phyloP scores from a whole-genome alignment of 2,797 vertebrate genomes.

The Buceros bicornis region DNA sequence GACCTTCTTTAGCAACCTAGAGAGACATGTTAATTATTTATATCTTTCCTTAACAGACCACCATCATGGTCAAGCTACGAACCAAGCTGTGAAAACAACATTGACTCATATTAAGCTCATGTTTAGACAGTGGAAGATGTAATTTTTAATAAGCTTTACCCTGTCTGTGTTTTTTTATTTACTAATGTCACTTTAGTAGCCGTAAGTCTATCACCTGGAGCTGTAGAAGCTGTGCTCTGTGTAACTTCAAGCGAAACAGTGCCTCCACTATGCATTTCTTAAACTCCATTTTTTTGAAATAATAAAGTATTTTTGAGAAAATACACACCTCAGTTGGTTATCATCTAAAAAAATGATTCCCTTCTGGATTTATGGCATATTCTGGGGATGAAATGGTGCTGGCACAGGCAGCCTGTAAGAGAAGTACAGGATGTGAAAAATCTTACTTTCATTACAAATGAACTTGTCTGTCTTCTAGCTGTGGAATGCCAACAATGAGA shows the following conservation, averaged over 20 bases:
- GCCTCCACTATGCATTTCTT: neutral
- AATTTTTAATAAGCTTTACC: slow-evolving; percentile 58
- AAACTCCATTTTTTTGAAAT: slow-evolving; percentile 28
- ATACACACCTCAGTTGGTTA: slow-evolving; percentile 62
- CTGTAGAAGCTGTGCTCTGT: neutral
- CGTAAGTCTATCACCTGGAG: neutral
- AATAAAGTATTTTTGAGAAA: slow-evolving; percentile 63
- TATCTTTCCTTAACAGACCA: slow-evolving; percentile 57
- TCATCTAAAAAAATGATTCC: slow-evolving; percentile 56
- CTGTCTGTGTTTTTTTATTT: slow-evolving; percentile 44
- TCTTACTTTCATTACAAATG: neutral
- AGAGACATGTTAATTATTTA: slow-evolving; percentile 52
- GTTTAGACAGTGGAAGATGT: slow-evolving; percentile 54
- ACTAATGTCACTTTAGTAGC: slow-evolving; percentile 12
- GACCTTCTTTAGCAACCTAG: slow-evolving; percentile 27
- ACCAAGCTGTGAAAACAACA: slow-evolving; percentile 64
- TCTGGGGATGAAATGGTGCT: slow-evolving; percentile 50
- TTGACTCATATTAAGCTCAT: slow-evolving; percentile 32
- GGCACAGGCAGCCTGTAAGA: neutral
- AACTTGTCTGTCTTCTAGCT: neutral
- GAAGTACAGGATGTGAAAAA: slow-evolving; percentile 44
- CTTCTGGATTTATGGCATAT: slow-evolving; percentile 53
- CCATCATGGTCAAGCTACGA: slow-evolving; percentile 11
- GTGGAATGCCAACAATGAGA: slow-evolving; percentile 40
- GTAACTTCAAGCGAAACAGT: slow-evolving; percentile 28